Evolutionary conservation across 1,140 invertebrate genomes (phyloP).

Genomic region (Neoseiulus cucumeris): DNA sequence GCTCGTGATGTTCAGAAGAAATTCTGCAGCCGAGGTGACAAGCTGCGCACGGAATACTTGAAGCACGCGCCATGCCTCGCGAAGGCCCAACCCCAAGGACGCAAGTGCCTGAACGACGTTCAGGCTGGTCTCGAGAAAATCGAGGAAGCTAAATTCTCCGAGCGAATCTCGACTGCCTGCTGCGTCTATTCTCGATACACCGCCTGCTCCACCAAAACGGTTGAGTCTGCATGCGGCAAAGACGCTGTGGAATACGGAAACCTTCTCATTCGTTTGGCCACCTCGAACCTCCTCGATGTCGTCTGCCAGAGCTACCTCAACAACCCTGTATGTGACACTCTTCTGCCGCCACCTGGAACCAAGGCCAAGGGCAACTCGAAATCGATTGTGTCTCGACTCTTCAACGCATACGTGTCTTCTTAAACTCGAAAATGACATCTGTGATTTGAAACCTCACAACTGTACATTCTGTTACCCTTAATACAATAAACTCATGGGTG

Average conservation of each 20-base stretch:
- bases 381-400: slow-evolving; percentile 6
- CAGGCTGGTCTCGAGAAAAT: slow-evolving; percentile 7
- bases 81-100: slow-evolving; percentile 12
- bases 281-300: not conserved
- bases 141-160: not conserved
- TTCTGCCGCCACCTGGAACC: not conserved
- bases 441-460: too few relatives aligned
- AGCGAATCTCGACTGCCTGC: slow-evolving; percentile 14
- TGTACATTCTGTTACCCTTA: too few relatives aligned
- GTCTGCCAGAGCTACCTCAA: slow-evolving; percentile 1
- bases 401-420: slow-evolving; percentile 6
- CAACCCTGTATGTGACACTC: slow-evolving; percentile 1
- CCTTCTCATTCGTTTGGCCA: not conserved
- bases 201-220: slow-evolving; percentile 12
- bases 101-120: slow-evolving; percentile 10
- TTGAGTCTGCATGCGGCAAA: not conserved
- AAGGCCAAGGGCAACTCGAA: slow-evolving; percentile 9
- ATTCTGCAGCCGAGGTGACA: not conserved
- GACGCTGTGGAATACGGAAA: not conserved
- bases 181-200: slow-evolving; percentile 14
- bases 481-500: too few relatives aligned
- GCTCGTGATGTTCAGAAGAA: slow-evolving; percentile 4
- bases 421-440: not conserved
- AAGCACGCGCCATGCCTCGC: slow-evolving; percentile 17
- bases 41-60: slow-evolving; percentile 12